phyloP scores from a whole-genome alignment of 1,140 invertebrate genomes.

The Anastrepha ludens region DNA sequence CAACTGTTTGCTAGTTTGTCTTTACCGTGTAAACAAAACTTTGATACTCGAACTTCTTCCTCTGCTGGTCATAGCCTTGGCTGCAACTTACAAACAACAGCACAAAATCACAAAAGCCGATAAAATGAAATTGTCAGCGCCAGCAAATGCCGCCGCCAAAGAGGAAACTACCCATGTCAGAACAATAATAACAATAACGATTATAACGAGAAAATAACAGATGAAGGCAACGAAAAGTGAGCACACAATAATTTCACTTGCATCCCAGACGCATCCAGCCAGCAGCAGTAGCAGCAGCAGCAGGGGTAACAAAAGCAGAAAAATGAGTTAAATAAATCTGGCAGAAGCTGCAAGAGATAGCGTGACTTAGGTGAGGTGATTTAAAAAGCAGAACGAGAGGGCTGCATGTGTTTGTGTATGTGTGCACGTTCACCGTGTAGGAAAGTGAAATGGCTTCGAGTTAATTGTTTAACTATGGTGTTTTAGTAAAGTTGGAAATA shows the following conservation, averaged over 20 bases:
- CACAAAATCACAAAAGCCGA: not conserved
- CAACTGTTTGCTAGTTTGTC: not conserved
- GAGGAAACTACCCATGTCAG: not conserved
- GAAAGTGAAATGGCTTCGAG: no score
- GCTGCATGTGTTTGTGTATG: no score
- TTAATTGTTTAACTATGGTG: no score
- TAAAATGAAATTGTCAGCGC: slow-evolving; percentile 17
- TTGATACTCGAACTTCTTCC: not conserved
- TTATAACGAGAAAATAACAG: not conserved
- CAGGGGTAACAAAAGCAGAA: not conserved
- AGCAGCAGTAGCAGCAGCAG: not conserved
- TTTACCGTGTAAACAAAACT: not conserved
- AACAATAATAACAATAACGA: not conserved
- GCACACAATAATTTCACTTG: not conserved
- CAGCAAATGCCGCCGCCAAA: slow-evolving; percentile 13
- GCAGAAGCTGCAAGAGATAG: not conserved
- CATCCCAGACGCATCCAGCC: not conserved
- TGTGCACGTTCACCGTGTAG: no score
- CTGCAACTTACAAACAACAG: not conserved
- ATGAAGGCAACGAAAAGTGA: not conserved
- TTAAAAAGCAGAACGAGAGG: not conserved
- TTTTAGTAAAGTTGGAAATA: no score
- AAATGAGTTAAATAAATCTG: not conserved
- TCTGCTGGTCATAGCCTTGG: not conserved
- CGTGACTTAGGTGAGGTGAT: not conserved